Conservation (phyloP, 2,113 vertebrate species). For the Corythoichthys intestinalis region DNA sequence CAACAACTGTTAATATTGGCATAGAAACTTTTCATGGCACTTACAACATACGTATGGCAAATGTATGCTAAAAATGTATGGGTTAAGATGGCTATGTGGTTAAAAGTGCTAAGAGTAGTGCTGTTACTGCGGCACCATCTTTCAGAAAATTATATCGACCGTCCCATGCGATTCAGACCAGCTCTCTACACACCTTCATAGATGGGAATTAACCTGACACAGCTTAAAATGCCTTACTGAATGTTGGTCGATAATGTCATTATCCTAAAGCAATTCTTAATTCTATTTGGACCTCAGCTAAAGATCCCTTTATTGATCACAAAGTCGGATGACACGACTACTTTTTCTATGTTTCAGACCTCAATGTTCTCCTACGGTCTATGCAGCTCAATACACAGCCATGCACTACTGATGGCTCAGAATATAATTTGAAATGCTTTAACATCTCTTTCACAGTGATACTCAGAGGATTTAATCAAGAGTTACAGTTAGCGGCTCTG, state of each 20-base stretch:
- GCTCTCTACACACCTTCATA: conserved; percentile 51
- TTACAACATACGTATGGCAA: too few relatives aligned
- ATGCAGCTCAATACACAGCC: background rate
- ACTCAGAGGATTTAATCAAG: conserved; percentile 24
- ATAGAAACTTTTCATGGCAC: too few relatives aligned
- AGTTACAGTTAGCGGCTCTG: conserved; percentile 14
- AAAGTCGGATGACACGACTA: conserved; percentile 44
- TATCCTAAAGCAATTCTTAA: conserved; percentile 69
- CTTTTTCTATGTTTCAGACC: conserved; percentile 38
- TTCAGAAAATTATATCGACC: conserved; percentile 44
- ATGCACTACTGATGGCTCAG: background rate
- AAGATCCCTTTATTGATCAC: conserved; percentile 63
- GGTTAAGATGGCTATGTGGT: conserved; percentile 15
- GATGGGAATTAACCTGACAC: conserved; percentile 56
- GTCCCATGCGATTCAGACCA: conserved; percentile 32
- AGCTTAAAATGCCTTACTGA: conserved; percentile 54
- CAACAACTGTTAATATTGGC: too few relatives aligned
- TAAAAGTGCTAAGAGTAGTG: conserved; percentile 3
- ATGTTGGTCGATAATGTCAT: conserved; percentile 65
- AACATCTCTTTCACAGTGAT: conserved; percentile 21
- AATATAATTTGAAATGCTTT: conserved; percentile 4
- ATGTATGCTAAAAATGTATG: background rate
- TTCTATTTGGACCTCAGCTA: conserved; percentile 63
- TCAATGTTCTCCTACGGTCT: conserved; percentile 3
- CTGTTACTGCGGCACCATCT: conserved; percentile 7